Evolutionary conservation across 2,888 invertebrate species (phyloP).

Genomic region (Cantharis lateralis): DNA sequence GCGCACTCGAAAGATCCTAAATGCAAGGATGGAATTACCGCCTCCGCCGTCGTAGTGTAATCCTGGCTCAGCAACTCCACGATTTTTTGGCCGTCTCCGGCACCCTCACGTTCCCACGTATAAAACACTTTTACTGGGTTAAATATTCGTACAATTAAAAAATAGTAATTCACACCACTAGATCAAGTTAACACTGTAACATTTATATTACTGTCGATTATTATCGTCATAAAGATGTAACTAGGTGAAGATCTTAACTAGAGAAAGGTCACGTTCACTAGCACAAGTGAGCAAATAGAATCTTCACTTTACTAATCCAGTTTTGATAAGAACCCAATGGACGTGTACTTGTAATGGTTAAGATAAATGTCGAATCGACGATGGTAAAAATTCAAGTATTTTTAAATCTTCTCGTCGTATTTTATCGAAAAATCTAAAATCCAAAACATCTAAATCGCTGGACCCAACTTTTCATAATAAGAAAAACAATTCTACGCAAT

Average conservation of each 20-base stretch:
- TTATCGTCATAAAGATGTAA: constrained; percentile 3
- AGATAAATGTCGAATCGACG: background rate
- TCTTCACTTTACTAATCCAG: constrained; percentile 24
- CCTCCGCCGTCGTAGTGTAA: constrained; percentile 42
- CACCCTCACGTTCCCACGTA: constrained; percentile 46
- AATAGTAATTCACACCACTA: background rate
- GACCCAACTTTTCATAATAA: constrained; percentile 9
- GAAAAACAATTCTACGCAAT: constrained; percentile 29
- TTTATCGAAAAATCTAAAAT: background rate
- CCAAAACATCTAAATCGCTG: constrained; percentile 26
- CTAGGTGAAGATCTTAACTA: constrained; percentile 17
- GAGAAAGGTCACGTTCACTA: constrained; percentile 27
- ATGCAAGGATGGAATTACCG: constrained; percentile 38
- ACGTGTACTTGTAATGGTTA: background rate
- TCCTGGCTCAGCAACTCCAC: constrained; percentile 48
- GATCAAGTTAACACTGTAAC: background rate
- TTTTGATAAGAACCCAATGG: constrained; percentile 4
- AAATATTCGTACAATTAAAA: background rate
- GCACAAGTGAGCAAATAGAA: constrained; percentile 14
- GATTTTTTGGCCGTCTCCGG: constrained; percentile 45
- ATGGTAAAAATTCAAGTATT: background rate
- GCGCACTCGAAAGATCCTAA: constrained; percentile 46
- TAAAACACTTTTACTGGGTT: constrained; percentile 46
- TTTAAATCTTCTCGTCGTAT: background rate
- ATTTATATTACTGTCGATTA: background rate